Conservation (phyloP, 2,113 vertebrate genomes). For the Chroicocephalus ridibundus region DNA sequence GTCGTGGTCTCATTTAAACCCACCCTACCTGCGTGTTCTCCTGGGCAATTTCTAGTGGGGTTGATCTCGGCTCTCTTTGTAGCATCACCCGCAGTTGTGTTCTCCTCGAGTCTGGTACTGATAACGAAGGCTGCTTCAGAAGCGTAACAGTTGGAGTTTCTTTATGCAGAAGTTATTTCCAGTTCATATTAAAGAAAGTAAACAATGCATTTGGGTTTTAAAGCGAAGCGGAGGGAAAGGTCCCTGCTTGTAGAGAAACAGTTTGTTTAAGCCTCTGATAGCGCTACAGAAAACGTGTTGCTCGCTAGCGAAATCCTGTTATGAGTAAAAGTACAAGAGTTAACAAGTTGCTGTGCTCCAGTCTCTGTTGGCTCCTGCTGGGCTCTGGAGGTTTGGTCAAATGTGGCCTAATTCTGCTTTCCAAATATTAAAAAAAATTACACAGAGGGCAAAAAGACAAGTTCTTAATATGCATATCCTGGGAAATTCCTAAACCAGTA, state of each 20-base stretch:
- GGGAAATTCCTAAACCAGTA: conserved; percentile 60
- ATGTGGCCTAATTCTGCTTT: conserved; percentile 60
- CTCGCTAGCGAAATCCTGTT: conserved; percentile 25
- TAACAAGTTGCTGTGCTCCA: conserved; percentile 20
- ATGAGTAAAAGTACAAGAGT: conserved; percentile 8
- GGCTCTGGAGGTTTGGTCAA: conserved; percentile 62
- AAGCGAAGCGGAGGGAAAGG: neutral
- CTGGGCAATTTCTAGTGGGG: conserved; percentile 28
- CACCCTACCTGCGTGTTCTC: neutral
- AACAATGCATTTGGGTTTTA: conserved; percentile 5
- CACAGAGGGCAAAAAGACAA: conserved; percentile 64
- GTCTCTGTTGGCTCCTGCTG: conserved; percentile 12
- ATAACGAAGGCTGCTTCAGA: conserved; percentile 21
- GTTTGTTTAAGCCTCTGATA: conserved; percentile 15
- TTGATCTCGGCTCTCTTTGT: conserved; percentile 5
- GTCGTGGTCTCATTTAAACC: conserved; percentile 9
- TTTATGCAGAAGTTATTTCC: conserved; percentile 26
- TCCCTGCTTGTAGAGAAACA: neutral
- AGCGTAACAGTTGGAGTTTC: conserved; percentile 43
- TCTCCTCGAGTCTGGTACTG: conserved; percentile 15
- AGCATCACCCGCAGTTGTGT: neutral
- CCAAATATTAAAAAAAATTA: conserved; percentile 54
- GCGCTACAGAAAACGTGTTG: neutral
- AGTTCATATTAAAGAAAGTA: conserved; percentile 19
- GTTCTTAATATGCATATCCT: conserved; percentile 55